Conservation (phyloP, 2,888 invertebrate species). For the Spilarctia lutea region DNA sequence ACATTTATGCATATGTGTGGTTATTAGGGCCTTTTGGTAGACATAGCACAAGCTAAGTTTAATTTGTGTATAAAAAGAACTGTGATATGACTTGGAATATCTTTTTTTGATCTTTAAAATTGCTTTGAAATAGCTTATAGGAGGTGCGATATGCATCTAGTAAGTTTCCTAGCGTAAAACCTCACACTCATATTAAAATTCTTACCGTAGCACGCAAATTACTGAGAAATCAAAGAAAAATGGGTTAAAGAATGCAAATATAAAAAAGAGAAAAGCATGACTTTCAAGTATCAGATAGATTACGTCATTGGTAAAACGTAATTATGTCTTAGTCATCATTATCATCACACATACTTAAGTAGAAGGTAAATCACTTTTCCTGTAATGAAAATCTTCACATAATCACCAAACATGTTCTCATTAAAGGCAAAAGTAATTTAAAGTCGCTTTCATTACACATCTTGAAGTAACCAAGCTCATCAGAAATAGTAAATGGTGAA, state of each 20-base stretch:
- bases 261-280: not conserved
- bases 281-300: not conserved
- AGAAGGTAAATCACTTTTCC: not conserved
- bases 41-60: not conserved
- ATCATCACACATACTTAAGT: not conserved
- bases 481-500: conserved; percentile 49
- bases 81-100: not conserved
- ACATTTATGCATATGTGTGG: not conserved
- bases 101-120: not conserved
- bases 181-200: not conserved
- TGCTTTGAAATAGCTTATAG: not conserved
- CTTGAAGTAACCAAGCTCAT: conserved; percentile 4
- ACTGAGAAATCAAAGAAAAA: not conserved
- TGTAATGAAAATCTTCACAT: not conserved
- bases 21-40: not conserved
- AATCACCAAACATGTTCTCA: not conserved
- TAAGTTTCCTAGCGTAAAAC: not conserved
- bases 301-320: not conserved
- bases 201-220: too few species aligned
- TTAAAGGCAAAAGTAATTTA: conserved; percentile 9
- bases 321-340: not conserved
- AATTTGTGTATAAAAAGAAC: not conserved
- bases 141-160: not conserved
- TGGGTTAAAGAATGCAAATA: not conserved
- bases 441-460: conserved; percentile 19